These are phyloP conservation scores for Aspidiotus rigidus DNA, from an alignment of 2,888 invertebrate species.

Conservation along the genomic window DNA sequence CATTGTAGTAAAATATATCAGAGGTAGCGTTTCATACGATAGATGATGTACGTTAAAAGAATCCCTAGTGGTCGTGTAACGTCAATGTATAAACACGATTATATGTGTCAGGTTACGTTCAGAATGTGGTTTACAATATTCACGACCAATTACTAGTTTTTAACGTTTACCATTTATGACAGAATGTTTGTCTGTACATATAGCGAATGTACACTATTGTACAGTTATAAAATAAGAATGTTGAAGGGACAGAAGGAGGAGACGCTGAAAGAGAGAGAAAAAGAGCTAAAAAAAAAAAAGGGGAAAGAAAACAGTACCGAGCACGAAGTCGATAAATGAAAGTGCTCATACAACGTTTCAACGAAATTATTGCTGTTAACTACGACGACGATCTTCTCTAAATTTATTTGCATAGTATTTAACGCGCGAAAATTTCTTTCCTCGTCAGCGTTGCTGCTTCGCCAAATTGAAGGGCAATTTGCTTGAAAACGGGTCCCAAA, in stretches of 20 bases:
- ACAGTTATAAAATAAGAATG: neutral
- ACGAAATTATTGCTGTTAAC: too few species aligned
- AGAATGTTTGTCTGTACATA: neutral
- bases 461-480: neutral
- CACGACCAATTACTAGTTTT: neutral
- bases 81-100: neutral
- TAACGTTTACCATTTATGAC: slow-evolving; percentile 4
- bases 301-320: too few species aligned
- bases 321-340: too few species aligned
- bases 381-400: too few species aligned
- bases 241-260: too few species aligned
- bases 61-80: neutral
- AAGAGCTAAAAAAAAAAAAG: too few species aligned
- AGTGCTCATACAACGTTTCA: too few species aligned
- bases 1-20: too few species aligned
- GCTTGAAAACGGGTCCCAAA: neutral
- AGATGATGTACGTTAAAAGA: neutral
- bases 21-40: too few species aligned
- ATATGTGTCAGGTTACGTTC: slow-evolving; percentile 4
- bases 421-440: too few species aligned
- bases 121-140: slow-evolving; percentile 2
- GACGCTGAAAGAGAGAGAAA: too few species aligned
- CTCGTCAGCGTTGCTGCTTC: neutral
- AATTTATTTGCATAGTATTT: too few species aligned
- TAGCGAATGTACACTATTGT: neutral